Evolutionary conservation across 2,888 invertebrate species (phyloP).

Genomic region (Cylindroiulus punctatus): DNA sequence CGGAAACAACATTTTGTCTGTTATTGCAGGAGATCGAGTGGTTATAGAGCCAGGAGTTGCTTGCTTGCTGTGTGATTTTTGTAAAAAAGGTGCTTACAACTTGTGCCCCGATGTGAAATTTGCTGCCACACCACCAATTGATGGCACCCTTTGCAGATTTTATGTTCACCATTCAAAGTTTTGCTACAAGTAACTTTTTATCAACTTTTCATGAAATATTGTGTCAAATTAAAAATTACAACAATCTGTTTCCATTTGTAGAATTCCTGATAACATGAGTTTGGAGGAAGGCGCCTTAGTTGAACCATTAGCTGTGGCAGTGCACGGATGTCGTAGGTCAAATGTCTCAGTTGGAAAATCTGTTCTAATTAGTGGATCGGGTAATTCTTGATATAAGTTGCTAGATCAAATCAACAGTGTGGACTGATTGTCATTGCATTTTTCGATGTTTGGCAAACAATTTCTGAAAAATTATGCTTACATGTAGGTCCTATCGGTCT

Average conservation of each 20-base stretch:
- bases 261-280: conserved; percentile 86
- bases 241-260: conserved; percentile 64
- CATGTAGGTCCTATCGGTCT: conserved; percentile 89
- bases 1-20: too few species aligned
- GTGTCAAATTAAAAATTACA: not conserved
- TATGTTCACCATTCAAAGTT: conserved; percentile 81
- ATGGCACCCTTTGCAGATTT: conserved; percentile 88
- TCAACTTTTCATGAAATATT: not conserved
- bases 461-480: not conserved
- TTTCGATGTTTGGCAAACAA: too few species aligned
- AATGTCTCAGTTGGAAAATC: conserved; percentile 77
- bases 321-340: conserved; percentile 90
- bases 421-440: too few species aligned
- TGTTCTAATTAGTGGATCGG: conserved; percentile 81
- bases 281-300: conserved; percentile 94
- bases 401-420: too few species aligned
- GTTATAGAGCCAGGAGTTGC: conserved; percentile 94
- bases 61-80: conserved; percentile 84
- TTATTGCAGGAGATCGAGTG: conserved; percentile 82
- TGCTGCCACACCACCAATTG: conserved; percentile 93
- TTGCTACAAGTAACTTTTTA: conserved; percentile 68
- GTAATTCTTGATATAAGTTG: conserved; percentile 64
- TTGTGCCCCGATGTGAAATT: conserved; percentile 87
- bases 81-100: conserved; percentile 90
- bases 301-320: conserved; percentile 92